Percentiles rank a stretch among this genome's conserved stretches.
These are phyloP conservation scores for Herminia tarsipennalis DNA, from an alignment of 2,888 invertebrate genomes.

Conservation along the genomic window DNA sequence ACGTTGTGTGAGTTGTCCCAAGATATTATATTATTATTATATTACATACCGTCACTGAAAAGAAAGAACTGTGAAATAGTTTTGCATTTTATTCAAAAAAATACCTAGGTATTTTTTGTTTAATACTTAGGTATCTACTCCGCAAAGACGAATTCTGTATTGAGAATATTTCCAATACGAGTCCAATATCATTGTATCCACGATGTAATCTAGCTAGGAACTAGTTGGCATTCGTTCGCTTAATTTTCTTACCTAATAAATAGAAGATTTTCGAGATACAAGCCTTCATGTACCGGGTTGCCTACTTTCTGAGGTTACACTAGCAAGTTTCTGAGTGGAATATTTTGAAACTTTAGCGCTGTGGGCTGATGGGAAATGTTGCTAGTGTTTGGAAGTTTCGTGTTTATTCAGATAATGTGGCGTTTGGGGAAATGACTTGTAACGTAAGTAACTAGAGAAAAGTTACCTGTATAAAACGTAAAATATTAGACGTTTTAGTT, in stretches of 20 bases:
- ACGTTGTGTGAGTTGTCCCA: too few species aligned
- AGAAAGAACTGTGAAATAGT: slow-evolving; percentile 12
- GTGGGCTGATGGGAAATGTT: not conserved
- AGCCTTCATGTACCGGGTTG: slow-evolving; percentile 7
- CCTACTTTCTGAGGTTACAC: slow-evolving; percentile 7
- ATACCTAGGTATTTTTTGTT: too few species aligned
- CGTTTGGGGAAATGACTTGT: not conserved
- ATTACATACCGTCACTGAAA: too few species aligned
- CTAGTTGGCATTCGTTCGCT: slow-evolving; percentile 45
- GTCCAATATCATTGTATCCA: slow-evolving; percentile 45
- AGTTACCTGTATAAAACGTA: not conserved
- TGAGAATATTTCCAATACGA: slow-evolving; percentile 31
- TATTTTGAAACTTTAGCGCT: not conserved
- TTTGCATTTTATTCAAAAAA: slow-evolving; percentile 24
- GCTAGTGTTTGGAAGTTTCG: not conserved
- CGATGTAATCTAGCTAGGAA: slow-evolving; percentile 53
- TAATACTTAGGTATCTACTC: too few species aligned
- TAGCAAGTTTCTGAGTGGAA: not conserved
- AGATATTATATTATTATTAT: too few species aligned
- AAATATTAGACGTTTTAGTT: too few species aligned
- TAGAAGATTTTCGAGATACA: slow-evolving; percentile 28
- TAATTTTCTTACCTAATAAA: slow-evolving; percentile 60
- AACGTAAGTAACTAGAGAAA: not conserved
- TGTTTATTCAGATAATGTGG: not conserved
- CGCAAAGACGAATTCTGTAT: slow-evolving; percentile 23